Percentiles rank a stretch among this genome's conserved stretches.
Evolutionary conservation across 2,888 invertebrate species (phyloP).

Genomic region (Tridacna crocea): DNA sequence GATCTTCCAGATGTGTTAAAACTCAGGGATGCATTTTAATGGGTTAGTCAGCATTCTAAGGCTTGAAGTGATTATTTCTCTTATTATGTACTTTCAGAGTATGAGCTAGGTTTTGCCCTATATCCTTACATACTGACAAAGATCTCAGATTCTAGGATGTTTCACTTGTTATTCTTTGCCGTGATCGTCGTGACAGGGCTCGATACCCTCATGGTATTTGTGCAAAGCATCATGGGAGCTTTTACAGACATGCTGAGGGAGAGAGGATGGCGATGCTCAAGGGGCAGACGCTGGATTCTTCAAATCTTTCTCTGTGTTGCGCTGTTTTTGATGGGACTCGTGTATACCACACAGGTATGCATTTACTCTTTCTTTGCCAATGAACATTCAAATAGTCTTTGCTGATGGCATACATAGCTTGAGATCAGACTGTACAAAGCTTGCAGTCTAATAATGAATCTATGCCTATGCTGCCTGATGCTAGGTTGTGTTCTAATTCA

Average conservation of each 20-base stretch:
- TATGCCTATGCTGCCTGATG: no score
- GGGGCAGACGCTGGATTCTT: conserved; percentile 44
- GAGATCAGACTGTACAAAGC: no score
- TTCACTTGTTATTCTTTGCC: conserved; percentile 69
- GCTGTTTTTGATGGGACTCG: conserved; percentile 50
- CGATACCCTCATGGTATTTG: conserved; percentile 61
- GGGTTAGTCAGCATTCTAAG: no score
- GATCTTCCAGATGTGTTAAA: no score
- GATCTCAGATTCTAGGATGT: conserved; percentile 66
- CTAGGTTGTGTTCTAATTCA: no score
- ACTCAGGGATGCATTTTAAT: no score
- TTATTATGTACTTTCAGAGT: conserved; percentile 60
- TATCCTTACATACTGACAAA: conserved; percentile 70
- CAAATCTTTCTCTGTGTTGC: conserved; percentile 49
- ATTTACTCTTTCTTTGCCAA: neutral
- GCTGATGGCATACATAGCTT: no score
- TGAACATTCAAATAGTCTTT: no score
- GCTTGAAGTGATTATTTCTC: neutral
- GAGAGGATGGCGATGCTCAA: conserved; percentile 56
- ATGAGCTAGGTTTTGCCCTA: conserved; percentile 73
- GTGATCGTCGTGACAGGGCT: conserved; percentile 65
- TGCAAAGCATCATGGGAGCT: conserved; percentile 67
- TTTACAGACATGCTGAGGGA: conserved; percentile 65
- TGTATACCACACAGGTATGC: conserved; percentile 66
- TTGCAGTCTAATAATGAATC: no score